Evolutionary conservation across 2,888 invertebrate species (phyloP).

Genomic region (Diloba caeruleocephala): DNA sequence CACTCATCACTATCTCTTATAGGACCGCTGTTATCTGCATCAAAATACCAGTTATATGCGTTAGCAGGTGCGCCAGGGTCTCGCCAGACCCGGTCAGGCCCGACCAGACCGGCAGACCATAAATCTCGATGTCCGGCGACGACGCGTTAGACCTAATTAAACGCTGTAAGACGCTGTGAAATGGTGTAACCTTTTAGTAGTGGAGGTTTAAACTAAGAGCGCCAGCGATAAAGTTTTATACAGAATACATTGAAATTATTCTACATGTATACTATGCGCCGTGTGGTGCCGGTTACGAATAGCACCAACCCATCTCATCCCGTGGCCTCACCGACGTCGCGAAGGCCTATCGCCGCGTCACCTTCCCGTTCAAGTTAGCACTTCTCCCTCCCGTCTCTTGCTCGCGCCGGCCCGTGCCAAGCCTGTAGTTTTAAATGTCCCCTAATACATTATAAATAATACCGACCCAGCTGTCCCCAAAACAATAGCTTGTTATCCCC

Average conservation of each 20-base stretch:
- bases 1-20: constrained; percentile 31
- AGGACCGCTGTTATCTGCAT: constrained; percentile 32
- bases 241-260: not conserved
- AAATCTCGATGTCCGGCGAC: constrained; percentile 69
- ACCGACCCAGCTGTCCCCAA: no score
- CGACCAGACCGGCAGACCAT: constrained; percentile 52
- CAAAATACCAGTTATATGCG: constrained; percentile 31
- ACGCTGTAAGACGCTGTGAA: constrained; percentile 66
- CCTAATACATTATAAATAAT: no score
- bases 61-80: constrained; percentile 41
- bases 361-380: no score
- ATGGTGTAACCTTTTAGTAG: constrained; percentile 57
- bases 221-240: not conserved
- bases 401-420: no score
- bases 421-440: no score
- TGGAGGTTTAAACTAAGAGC: constrained; percentile 6
- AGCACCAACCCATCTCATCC: no score
- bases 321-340: no score
- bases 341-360: no score
- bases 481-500: no score
- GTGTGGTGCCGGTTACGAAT: no score
- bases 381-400: no score
- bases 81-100: constrained; percentile 9
- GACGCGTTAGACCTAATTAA: constrained; percentile 78
- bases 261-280: no score